These are phyloP conservation scores for Drosophila maculinotata DNA, from an alignment of 2,888 invertebrate species.

Conservation along the genomic window DNA sequence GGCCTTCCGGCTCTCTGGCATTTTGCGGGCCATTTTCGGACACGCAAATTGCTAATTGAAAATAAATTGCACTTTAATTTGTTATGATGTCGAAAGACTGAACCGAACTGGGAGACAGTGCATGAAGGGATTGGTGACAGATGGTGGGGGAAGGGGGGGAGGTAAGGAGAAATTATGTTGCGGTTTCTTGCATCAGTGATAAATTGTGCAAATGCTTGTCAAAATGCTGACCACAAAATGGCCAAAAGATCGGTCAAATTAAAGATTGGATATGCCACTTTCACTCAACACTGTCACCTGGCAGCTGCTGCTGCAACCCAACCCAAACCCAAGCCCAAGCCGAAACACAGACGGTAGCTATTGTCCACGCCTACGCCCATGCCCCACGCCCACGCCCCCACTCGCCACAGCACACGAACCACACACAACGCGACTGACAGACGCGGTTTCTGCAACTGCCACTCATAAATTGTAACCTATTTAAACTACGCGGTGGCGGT, in stretches of 20 bases:
- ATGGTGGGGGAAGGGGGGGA: background rate
- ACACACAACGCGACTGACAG: slow-evolving; percentile 44
- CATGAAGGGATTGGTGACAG: background rate
- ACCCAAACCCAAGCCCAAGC: background rate
- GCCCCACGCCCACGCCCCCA: slow-evolving; percentile 7
- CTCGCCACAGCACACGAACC: slow-evolving; percentile 1
- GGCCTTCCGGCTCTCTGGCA: slow-evolving; percentile 40
- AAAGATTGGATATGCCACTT: slow-evolving; percentile 80
- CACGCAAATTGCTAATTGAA: slow-evolving; percentile 81
- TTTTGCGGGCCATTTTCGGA: slow-evolving; percentile 47
- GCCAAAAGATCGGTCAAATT: slow-evolving; percentile 64
- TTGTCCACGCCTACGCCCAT: slow-evolving; percentile 31
- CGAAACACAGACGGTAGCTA: slow-evolving; percentile 21
- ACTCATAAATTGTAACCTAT: slow-evolving; percentile 80
- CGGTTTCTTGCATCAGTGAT: slow-evolving; percentile 56
- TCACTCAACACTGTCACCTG: slow-evolving; percentile 61
- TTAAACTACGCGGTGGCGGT: slow-evolving; percentile 43
- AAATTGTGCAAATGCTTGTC: slow-evolving; percentile 79
- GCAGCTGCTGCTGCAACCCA: slow-evolving; percentile 11
- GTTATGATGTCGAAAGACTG: slow-evolving; percentile 52
- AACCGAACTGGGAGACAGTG: slow-evolving; percentile 9
- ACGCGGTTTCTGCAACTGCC: slow-evolving; percentile 44
- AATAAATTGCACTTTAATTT: slow-evolving; percentile 82
- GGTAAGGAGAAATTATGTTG: slow-evolving; percentile 4
- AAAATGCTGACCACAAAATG: slow-evolving; percentile 69